Percentiles rank a stretch among this genome's conserved stretches.
Conservation (phyloP, 2,113 vertebrate genomes). For the Pterocles gutturalis region DNA sequence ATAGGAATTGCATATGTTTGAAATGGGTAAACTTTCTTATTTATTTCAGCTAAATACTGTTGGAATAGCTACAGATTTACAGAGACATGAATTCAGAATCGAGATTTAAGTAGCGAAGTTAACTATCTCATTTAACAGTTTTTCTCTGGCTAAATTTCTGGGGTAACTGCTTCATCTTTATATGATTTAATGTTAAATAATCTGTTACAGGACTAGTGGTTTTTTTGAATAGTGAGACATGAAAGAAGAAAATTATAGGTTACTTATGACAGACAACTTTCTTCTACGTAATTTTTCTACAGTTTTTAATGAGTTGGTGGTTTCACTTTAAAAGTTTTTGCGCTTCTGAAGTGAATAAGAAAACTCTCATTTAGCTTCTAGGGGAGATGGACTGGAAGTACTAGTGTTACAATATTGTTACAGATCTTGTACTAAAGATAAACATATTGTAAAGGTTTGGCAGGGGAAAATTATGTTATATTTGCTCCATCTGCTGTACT, state of each 20-base stretch:
- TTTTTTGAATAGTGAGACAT: neutral
- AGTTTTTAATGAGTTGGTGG: neutral
- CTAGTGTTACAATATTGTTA: neutral
- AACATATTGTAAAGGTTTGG: neutral
- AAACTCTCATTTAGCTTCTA: neutral
- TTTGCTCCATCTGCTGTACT: neutral
- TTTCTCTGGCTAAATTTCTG: neutral
- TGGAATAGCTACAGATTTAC: neutral
- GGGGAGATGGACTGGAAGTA: neutral
- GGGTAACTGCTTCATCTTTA: neutral
- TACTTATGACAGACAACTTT: neutral
- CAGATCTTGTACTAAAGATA: neutral
- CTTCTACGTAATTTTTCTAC: neutral
- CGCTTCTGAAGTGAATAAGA: neutral
- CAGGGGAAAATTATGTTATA: neutral
- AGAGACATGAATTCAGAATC: neutral
- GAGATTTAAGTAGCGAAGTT: neutral
- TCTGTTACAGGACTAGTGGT: neutral
- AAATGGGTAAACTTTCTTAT: neutral
- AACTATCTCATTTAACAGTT: neutral
- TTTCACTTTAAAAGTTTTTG: neutral
- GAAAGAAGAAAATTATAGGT: neutral
- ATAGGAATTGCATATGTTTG: neutral
- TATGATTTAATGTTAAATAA: neutral
- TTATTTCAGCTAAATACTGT: neutral